Conservation (phyloP, 2,797 vertebrate genomes). For the Molossus molossus region DNA sequence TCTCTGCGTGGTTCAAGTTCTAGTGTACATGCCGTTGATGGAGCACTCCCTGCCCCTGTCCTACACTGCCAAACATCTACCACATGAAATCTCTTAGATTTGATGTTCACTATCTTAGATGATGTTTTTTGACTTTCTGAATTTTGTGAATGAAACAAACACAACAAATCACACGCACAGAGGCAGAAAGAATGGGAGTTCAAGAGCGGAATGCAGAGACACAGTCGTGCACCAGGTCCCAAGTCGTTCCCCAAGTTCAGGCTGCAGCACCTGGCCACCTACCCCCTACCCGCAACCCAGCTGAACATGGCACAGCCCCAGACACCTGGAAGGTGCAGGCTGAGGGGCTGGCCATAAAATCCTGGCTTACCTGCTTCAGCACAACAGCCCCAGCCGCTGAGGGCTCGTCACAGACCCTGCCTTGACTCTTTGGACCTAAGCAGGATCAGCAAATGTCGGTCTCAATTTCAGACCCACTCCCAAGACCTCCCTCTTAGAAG, state of each 20-base stretch:
- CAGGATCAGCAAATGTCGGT: constrained; percentile 91
- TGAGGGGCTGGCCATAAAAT: background rate
- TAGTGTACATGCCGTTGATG: background rate
- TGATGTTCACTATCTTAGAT: background rate
- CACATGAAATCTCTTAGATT: background rate
- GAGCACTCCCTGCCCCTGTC: background rate
- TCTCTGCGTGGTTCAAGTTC: background rate
- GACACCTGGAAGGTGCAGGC: background rate
- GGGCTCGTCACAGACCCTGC: constrained; percentile 92
- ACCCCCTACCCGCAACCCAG: background rate
- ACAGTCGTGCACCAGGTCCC: background rate
- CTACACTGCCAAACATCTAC: background rate
- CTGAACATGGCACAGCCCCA: background rate
- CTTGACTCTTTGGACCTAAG: constrained; percentile 92
- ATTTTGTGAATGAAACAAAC: constrained; percentile 6
- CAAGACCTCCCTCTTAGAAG: constrained; percentile 93
- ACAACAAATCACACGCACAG: background rate
- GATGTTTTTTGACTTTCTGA: background rate
- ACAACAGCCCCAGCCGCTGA: too few species aligned
- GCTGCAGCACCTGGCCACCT: background rate
- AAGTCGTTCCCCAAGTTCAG: background rate
- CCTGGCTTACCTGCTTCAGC: background rate
- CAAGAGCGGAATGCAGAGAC: background rate
- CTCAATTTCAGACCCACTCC: constrained; percentile 90
- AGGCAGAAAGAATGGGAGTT: background rate